Evolutionary conservation across 2,797 vertebrate species (phyloP).

Genomic region (Danio kyathit): DNA sequence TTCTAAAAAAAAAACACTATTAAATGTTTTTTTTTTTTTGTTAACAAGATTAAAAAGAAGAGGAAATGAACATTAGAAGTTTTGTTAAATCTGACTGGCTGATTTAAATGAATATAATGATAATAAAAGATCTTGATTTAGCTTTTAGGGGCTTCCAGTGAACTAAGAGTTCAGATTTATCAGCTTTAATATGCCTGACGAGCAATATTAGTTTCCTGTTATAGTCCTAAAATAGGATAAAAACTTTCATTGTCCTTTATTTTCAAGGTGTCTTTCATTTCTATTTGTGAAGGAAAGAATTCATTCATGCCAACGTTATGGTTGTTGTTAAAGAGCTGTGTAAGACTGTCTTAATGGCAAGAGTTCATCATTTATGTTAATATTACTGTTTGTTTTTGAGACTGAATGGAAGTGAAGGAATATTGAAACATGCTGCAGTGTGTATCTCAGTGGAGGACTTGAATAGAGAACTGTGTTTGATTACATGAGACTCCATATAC

Average conservation of each 20-base stretch:
- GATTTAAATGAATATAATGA: background rate
- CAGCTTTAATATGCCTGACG: constrained; percentile 1
- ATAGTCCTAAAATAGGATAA: background rate
- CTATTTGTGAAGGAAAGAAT: background rate
- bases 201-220: background rate
- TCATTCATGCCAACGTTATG: background rate
- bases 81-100: background rate
- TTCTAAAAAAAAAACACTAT: background rate
- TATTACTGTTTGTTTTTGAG: background rate
- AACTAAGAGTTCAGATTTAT: too few species aligned
- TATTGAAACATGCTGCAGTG: background rate
- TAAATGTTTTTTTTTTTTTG: background rate
- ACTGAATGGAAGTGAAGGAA: background rate
- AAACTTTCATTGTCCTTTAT: background rate
- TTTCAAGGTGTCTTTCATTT: background rate
- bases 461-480: background rate
- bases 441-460: background rate
- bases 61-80: background rate
- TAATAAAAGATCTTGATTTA: background rate
- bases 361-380: background rate
- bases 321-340: background rate
- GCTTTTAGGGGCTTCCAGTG: background rate
- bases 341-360: background rate
- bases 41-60: background rate
- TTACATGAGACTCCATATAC: background rate